Percentiles rank a stretch among this genome's conserved stretches.
These are phyloP conservation scores for Triops cancriformis DNA, from an alignment of 1,140 invertebrate genomes.

Conservation along the genomic window DNA sequence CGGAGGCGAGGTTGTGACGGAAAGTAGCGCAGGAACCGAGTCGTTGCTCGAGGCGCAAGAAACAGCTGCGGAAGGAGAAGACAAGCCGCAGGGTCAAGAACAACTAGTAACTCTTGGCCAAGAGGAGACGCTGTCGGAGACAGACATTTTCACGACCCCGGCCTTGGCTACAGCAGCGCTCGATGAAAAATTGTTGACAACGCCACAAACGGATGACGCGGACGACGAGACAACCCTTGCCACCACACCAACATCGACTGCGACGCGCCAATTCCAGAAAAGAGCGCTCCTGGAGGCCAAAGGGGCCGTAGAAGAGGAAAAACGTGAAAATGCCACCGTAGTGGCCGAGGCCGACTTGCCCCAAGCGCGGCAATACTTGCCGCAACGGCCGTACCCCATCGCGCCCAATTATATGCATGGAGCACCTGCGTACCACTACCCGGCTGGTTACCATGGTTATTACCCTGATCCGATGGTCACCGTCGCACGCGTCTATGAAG, in stretches of 20 bases:
- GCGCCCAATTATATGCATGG: conserved; percentile 11
- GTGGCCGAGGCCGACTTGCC: not conserved
- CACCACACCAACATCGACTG: not conserved
- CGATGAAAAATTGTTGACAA: conserved; percentile 6
- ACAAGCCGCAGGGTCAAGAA: not conserved
- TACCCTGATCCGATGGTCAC: not conserved
- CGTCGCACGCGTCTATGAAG: conserved; percentile 19
- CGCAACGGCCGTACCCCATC: conserved; percentile 2
- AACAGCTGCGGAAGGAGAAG: not conserved
- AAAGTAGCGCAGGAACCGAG: not conserved
- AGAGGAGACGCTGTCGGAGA: not conserved
- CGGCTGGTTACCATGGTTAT: not conserved
- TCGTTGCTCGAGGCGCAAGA: not conserved
- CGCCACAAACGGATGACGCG: not conserved
- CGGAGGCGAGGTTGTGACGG: not conserved
- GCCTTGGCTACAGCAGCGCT: not conserved
- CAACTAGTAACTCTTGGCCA: not conserved
- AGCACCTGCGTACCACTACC: conserved; percentile 19
- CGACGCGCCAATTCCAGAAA: not conserved
- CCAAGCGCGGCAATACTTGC: not conserved
- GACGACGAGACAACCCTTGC: not conserved
- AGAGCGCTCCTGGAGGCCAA: not conserved
- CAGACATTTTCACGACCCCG: not conserved
- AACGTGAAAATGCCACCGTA: not conserved
- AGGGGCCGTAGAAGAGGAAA: conserved; percentile 8